A percentile compares a stretch with the other conserved stretches of the same genome.
These are phyloP conservation scores for Otus sunia DNA, from an alignment of 2,113 vertebrate species.

Conservation along the genomic window DNA sequence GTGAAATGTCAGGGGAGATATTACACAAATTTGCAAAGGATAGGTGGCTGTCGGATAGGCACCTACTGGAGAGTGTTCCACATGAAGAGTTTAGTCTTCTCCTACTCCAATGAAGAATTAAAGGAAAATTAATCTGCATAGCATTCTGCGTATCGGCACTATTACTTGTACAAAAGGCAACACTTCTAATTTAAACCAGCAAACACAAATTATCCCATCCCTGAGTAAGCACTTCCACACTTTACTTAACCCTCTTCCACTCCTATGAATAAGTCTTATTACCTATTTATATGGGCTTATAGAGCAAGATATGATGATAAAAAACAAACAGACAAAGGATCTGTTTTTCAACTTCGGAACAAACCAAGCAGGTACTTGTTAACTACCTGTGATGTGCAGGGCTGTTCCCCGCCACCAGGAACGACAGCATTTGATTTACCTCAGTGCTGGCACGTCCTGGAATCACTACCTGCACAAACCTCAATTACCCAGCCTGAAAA, in stretches of 20 bases:
- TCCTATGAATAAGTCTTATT: neutral
- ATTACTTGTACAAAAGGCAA: neutral
- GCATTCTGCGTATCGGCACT: neutral
- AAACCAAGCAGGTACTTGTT: neutral
- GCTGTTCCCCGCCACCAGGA: neutral
- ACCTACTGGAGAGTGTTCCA: accelerated
- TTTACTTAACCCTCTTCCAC: neutral
- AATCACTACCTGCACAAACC: neutral
- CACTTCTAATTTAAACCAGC: neutral
- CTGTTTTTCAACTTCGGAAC: neutral
- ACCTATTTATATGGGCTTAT: neutral
- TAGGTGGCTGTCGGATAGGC: neutral
- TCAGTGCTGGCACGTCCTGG: neutral
- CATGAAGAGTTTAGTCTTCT: neutral
- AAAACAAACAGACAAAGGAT: neutral
- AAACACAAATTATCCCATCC: neutral
- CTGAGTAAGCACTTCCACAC: neutral
- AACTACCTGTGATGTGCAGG: neutral
- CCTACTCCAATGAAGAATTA: neutral
- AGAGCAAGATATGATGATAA: neutral
- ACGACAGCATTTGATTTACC: neutral
- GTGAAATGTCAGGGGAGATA: neutral
- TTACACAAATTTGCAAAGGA: neutral
- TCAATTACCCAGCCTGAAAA: neutral
- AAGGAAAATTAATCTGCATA: neutral